phyloP scores from a whole-genome alignment of 2,888 invertebrate genomes.

The Mallateleia sp. region DNA sequence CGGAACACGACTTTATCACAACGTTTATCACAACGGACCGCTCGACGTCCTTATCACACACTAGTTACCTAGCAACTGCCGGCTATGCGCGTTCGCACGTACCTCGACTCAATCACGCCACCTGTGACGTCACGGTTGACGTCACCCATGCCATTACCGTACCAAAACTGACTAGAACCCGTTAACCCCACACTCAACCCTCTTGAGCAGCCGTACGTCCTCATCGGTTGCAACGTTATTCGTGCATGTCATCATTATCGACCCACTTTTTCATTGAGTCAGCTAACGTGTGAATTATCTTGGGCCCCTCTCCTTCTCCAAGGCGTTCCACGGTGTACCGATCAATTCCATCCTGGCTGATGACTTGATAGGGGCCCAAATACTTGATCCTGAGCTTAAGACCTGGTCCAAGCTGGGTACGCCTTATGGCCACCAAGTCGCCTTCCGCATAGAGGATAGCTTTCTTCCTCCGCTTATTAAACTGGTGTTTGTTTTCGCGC shows the following conservation, averaged over 20 bases:
- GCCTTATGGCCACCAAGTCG: constrained; percentile 58
- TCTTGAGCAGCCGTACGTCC: neutral
- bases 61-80: too few species aligned
- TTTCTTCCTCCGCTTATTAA: neutral
- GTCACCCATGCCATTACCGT: neutral
- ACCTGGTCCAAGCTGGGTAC: constrained; percentile 64
- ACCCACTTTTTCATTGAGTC: neutral
- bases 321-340: neutral
- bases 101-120: too few species aligned
- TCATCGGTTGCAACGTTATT: neutral
- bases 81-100: too few species aligned
- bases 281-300: neutral
- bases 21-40: too few species aligned
- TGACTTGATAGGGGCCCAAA: constrained; percentile 66
- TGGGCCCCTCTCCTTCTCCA: neutral
- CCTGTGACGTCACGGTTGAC: too few species aligned
- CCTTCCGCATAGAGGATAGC: neutral
- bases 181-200: neutral
- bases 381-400: constrained; percentile 66
- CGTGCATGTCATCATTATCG: neutral
- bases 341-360: constrained; percentile 14
- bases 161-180: too few species aligned
- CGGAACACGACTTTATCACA: too few species aligned
- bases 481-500: constrained; percentile 11
- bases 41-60: too few species aligned